Evolutionary conservation across 2,797 vertebrate genomes (phyloP).

Genomic region (Enteromius paludinosus): DNA sequence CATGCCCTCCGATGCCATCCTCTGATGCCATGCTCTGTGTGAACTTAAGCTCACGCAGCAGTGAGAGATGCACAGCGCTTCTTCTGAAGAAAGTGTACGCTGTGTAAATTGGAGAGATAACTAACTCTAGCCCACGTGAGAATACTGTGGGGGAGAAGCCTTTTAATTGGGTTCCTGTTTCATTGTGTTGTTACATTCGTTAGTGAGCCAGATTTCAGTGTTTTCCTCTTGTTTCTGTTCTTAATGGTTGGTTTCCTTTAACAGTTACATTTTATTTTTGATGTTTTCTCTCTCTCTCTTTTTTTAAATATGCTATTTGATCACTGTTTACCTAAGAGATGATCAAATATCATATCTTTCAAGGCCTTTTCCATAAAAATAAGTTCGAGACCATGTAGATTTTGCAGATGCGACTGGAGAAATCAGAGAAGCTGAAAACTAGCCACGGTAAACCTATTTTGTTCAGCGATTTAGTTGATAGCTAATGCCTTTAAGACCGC

Average conservation of each 20-base stretch:
- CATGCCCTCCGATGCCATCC: not conserved
- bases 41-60: not conserved
- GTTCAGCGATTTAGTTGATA: slow-evolving; percentile 13
- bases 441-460: not conserved
- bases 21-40: slow-evolving; percentile 3
- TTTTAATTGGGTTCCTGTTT: slow-evolving; percentile 42
- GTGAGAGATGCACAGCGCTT: not conserved
- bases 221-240: slow-evolving; percentile 31
- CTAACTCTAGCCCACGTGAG: slow-evolving; percentile 29
- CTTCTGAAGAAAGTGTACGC: not conserved
- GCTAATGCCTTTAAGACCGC: slow-evolving; percentile 28
- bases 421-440: not conserved
- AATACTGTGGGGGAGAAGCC: slow-evolving; percentile 19
- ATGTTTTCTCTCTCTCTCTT: not conserved
- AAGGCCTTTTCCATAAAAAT: not conserved
- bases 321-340: not conserved
- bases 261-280: not conserved
- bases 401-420: not conserved
- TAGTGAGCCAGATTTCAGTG: slow-evolving; percentile 3
- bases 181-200: slow-evolving; percentile 42
- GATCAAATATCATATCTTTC: not conserved
- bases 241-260: not conserved
- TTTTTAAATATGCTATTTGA: not conserved
- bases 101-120: slow-evolving; percentile 14
- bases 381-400: not conserved